Evolutionary conservation across 2,888 invertebrate species (phyloP), one percentile per base, ranked within the genome.

Genomic region (Drosophila testacea): DNA sequence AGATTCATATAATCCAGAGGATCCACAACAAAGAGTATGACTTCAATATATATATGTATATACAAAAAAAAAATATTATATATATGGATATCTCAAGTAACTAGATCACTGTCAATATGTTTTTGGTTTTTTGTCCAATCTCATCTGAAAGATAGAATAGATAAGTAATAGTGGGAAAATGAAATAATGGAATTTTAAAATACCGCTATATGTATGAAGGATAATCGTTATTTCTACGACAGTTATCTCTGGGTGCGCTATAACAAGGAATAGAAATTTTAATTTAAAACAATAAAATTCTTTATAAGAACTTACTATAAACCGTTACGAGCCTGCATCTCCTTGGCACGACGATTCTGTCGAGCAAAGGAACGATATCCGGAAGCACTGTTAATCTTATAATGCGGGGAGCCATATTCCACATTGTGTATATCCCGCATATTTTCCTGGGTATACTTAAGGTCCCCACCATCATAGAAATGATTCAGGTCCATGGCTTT

Each of bases 401-500:
- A 47, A 36, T 47, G 46, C 57, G 47, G 57, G 3, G 47, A n/a
- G 4, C 46, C 47, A 10, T 46, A 57, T 4, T 16, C 16, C 13
- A 13, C 13, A 16, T 22, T 16, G 22, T 22, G 16, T 6, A 1
- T 6, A 7, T 16, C 16, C 4, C 32, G 41, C 28, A 39, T 3
- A 52, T 39, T 36, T n/a, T 42, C 32, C 27, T 10, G 34, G 9
- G 55, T 5, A 38, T 57, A 46, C 28, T 47, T 57, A 6, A 46
- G 38, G 2, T 57, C 57, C 2, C 47, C 57, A 4, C 57, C 46
- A 7, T 57, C 57, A n/a, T 57, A 57, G 6, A 47, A 57, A 38
- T 47, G 46, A 47, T 57, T 57, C 4, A 57, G 47, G 30, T 57
- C 57, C 4, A 57, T 47, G 28, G 57, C 38, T 38, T 28, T 38